Conservation (phyloP, 2,888 invertebrate genomes). For the Drosophila macrospina region DNA sequence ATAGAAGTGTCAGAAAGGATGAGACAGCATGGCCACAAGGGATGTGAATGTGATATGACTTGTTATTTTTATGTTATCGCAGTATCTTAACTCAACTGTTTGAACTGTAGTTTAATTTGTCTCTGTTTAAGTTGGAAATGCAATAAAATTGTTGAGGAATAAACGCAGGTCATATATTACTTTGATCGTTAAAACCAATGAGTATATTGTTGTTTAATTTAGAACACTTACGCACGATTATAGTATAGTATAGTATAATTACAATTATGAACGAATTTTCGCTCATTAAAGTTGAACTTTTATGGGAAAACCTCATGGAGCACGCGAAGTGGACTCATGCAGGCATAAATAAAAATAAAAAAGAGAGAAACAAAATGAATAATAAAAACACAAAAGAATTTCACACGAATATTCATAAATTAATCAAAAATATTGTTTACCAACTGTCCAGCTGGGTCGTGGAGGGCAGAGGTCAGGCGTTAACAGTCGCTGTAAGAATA, state of each 20-base stretch:
- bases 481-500: slow-evolving; percentile 16
- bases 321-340: slow-evolving; percentile 65
- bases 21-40: slow-evolving; percentile 5
- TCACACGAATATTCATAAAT: slow-evolving; percentile 81
- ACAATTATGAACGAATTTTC: slow-evolving; percentile 65
- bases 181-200: slow-evolving; percentile 34
- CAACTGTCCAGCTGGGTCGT: slow-evolving; percentile 37
- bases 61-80: slow-evolving; percentile 28
- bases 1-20: slow-evolving; percentile 20
- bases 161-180: slow-evolving; percentile 51
- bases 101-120: not conserved
- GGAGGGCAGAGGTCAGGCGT: slow-evolving; percentile 14
- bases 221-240: slow-evolving; percentile 64
- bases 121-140: not conserved
- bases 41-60: slow-evolving; percentile 29
- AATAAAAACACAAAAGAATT: slow-evolving; percentile 41
- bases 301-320: slow-evolving; percentile 35
- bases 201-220: slow-evolving; percentile 41
- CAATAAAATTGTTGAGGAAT: not conserved
- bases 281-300: slow-evolving; percentile 67
- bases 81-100: not conserved
- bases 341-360: slow-evolving; percentile 60
- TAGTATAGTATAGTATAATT: slow-evolving; percentile 62
- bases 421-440: slow-evolving; percentile 80
- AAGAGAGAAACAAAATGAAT: slow-evolving; percentile 35